These are phyloP conservation scores for Halictus ligatus DNA, from an alignment of 2,888 invertebrate genomes.

Conservation along the genomic window DNA sequence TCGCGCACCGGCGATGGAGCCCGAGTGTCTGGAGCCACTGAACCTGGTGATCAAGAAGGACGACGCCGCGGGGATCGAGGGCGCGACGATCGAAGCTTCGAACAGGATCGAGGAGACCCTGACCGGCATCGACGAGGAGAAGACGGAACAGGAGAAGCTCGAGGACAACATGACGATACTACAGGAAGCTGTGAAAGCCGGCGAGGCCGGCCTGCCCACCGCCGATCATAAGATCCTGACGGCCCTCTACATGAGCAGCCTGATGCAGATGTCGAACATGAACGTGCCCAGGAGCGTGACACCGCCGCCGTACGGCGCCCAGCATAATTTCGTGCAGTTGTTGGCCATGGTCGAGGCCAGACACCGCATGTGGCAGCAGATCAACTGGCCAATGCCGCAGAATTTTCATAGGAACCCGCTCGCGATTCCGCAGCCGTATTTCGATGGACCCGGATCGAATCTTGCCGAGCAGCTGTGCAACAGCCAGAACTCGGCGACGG, in stretches of 20 bases:
- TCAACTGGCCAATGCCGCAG: constrained; percentile 78
- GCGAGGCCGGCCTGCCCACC: constrained; percentile 74
- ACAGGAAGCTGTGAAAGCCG: constrained; percentile 78
- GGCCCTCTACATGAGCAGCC: constrained; percentile 83
- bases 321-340: constrained; percentile 80
- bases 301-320: constrained; percentile 71
- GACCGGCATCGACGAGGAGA: constrained; percentile 71
- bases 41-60: constrained; percentile 86
- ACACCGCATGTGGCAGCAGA: constrained; percentile 82
- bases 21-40: constrained; percentile 85
- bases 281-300: constrained; percentile 71
- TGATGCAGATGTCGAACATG: constrained; percentile 82
- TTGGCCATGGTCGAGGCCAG: constrained; percentile 81
- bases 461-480: constrained; percentile 78
- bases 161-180: constrained; percentile 79
- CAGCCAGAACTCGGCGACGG: constrained; percentile 76
- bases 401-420: constrained; percentile 78
- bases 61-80: constrained; percentile 67
- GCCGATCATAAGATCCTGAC: constrained; percentile 83
- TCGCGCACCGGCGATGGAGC: constrained; percentile 81
- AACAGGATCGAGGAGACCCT: constrained; percentile 56
- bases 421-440: constrained; percentile 75
- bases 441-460: constrained; percentile 74
- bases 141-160: constrained; percentile 61
- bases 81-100: constrained; percentile 50